phyloP scores from a whole-genome alignment of 2,113 vertebrate genomes.

The Plectropomus leopardus region DNA sequence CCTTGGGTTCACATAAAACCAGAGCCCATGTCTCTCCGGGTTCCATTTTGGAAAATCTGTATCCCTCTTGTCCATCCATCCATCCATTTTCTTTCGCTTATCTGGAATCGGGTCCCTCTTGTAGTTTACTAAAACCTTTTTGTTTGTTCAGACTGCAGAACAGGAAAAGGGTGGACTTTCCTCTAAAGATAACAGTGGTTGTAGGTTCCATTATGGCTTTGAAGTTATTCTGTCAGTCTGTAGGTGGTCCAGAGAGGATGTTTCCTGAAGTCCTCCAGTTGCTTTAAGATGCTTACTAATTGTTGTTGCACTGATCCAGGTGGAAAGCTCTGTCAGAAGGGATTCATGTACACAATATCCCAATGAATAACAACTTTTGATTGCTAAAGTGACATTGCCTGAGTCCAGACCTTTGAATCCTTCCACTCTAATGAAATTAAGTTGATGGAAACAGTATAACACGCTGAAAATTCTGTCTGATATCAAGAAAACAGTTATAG shows the following conservation, averaged over 20 bases:
- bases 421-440: no score
- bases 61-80: no score
- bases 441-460: no score
- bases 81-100: no score
- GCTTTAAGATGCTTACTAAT: not conserved
- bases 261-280: conserved; percentile 40
- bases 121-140: conserved; percentile 26
- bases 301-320: conserved; percentile 15
- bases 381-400: not conserved
- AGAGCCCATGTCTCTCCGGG: not conserved
- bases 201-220: conserved; percentile 22
- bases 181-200: conserved; percentile 61
- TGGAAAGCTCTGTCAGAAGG: conserved; percentile 16
- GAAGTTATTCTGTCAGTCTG: not conserved
- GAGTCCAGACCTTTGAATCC: no score
- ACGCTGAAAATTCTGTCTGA: no score
- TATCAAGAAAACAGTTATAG: no score
- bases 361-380: not conserved
- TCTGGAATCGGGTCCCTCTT: conserved; percentile 13
- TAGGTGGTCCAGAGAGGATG: conserved; percentile 45
- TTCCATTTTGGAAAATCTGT: not conserved
- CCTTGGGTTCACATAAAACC: not conserved
- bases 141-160: conserved; percentile 66
- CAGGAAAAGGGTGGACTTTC: conserved; percentile 81
- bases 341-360: not conserved